Conservation (phyloP, 2,797 vertebrate species). For the Sphenopsis melanotis region DNA sequence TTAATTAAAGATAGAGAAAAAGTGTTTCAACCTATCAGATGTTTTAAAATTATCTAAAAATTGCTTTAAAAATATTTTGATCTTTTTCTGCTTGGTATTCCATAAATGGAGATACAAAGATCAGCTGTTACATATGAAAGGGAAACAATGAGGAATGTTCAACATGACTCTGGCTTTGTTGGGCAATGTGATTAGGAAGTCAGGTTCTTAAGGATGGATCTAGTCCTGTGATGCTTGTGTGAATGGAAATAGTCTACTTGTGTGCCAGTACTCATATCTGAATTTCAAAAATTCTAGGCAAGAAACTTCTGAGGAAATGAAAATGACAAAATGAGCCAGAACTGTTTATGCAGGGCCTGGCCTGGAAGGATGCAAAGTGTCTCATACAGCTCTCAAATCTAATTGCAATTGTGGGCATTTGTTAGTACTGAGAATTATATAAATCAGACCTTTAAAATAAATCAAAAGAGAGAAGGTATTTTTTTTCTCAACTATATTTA, state of each 20-base stretch:
- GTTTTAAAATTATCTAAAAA: not conserved
- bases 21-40: not conserved
- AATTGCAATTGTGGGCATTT: not conserved
- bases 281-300: not conserved
- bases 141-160: not conserved
- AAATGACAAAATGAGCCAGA: not conserved
- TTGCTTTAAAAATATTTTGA: not conserved
- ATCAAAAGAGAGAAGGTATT: not conserved
- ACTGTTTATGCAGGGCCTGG: not conserved
- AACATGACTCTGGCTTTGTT: slow-evolving; percentile 7
- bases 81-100: not conserved
- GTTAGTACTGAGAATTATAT: not conserved
- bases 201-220: slow-evolving; percentile 29
- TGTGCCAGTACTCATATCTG: not conserved
- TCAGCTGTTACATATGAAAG: not conserved
- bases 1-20: not conserved
- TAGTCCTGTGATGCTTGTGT: slow-evolving; percentile 41
- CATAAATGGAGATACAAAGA: not conserved
- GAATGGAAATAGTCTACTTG: not conserved
- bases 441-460: not conserved
- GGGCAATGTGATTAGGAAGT: slow-evolving; percentile 32
- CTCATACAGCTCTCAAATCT: not conserved
- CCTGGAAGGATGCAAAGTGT: not conserved
- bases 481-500: slow-evolving; percentile 24
- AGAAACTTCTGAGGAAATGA: not conserved